Evolutionary conservation across 2,888 invertebrate species (phyloP).

Genomic region (Linyphia triangularis): DNA sequence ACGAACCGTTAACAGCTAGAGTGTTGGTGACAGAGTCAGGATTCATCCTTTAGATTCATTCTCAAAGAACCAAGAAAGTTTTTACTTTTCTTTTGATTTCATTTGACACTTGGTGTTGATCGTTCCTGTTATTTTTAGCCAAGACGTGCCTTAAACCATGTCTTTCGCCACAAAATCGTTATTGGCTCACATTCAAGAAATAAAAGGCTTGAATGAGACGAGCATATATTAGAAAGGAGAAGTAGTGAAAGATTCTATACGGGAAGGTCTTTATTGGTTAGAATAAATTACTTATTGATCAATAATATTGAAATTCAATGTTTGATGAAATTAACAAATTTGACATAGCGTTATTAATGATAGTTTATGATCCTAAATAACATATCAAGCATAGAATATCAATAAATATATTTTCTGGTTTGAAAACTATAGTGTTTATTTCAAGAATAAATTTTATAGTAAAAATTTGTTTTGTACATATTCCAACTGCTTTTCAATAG

Average conservation of each 20-base stretch:
- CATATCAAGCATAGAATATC: too few species aligned
- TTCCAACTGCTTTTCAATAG: too few species aligned
- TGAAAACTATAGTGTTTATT: too few species aligned
- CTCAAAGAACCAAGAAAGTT: neutral
- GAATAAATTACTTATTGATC: neutral
- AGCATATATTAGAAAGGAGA: neutral
- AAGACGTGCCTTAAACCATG: conserved; percentile 5
- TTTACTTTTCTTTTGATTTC: conserved; percentile 33
- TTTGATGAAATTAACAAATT: neutral
- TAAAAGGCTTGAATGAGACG: conserved; percentile 11
- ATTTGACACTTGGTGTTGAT: conserved; percentile 49
- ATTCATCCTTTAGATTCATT: conserved; percentile 53
- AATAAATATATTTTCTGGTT: too few species aligned
- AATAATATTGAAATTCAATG: neutral
- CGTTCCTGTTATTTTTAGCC: neutral
- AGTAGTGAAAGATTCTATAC: neutral
- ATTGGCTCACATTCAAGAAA: conserved; percentile 35
- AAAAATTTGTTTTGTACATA: too few species aligned
- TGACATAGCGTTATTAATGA: neutral
- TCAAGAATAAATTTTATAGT: too few species aligned
- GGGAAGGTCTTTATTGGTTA: neutral
- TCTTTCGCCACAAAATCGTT: conserved; percentile 39
- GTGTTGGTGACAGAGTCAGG: conserved; percentile 32
- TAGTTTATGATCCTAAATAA: too few species aligned
- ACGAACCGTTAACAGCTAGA: conserved; percentile 50